Evolutionary conservation across 2,113 vertebrate species (phyloP).

Genomic region (Psilopogon haemacephalus): DNA sequence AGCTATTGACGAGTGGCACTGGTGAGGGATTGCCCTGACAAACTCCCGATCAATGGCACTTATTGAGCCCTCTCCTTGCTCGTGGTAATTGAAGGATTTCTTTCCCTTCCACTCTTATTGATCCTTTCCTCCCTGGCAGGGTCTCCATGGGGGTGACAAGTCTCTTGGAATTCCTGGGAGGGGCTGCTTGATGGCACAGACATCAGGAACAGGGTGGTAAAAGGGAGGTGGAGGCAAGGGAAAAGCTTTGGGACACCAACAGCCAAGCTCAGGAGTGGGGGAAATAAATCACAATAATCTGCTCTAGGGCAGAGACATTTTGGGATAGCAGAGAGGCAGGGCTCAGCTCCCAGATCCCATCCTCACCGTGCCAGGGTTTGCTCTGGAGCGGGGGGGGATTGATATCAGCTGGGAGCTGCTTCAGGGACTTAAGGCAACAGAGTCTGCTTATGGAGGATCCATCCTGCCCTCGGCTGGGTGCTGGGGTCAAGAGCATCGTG

Average conservation of each 20-base stretch:
- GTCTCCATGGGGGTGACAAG: neutral
- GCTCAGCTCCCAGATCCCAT: neutral
- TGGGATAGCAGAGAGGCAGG: neutral
- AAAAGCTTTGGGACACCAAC: fast-evolving
- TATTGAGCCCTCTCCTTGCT: neutral
- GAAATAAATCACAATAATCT: neutral
- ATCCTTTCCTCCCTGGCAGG: neutral
- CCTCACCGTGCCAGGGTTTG: fast-evolving
- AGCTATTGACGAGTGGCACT: slow-evolving; percentile 67
- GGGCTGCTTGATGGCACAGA: neutral
- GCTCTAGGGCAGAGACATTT: fast-evolving
- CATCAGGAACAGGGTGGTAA: fast-evolving
- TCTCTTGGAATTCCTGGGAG: neutral
- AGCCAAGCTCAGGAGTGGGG: neutral
- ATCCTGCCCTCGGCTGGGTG: neutral
- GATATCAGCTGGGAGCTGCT: neutral
- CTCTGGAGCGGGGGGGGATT: neutral
- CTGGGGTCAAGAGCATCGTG: neutral
- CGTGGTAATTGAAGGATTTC: neutral
- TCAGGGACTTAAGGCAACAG: neutral
- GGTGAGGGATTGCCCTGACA: slow-evolving; percentile 15
- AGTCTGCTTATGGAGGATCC: neutral
- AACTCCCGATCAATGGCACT: neutral
- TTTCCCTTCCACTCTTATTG: neutral
- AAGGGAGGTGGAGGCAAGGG: fast-evolving